phyloP scores from a whole-genome alignment of 2,797 vertebrate genomes.

The Cynodonichthys magdalenae region DNA sequence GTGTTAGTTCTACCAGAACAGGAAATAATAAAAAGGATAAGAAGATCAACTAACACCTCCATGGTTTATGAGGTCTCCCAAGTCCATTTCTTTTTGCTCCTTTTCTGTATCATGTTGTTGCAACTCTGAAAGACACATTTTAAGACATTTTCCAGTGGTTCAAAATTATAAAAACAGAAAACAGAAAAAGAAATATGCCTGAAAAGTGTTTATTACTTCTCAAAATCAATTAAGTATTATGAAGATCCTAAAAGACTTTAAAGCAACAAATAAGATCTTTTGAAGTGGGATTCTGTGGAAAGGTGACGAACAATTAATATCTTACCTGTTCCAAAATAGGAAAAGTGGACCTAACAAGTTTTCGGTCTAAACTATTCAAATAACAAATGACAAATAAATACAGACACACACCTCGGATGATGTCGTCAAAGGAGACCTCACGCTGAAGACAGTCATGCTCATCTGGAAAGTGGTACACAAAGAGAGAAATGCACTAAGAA shows the following conservation, averaged over 20 bases:
- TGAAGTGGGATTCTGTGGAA: too few species aligned
- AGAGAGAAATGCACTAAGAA: constrained; percentile 18
- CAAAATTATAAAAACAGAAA: neutral
- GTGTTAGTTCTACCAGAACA: neutral
- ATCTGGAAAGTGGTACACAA: constrained; percentile 47
- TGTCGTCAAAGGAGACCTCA: constrained; percentile 47
- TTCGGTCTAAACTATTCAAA: neutral
- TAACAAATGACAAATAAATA: neutral
- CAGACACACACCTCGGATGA: constrained; percentile 48
- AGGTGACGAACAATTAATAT: too few species aligned
- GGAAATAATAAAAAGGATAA: neutral
- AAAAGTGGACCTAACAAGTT: neutral
- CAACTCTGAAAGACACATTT: constrained; percentile 43
- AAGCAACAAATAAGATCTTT: too few species aligned
- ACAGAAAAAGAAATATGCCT: neutral
- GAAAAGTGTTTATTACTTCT: too few species aligned
- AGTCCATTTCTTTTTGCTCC: constrained; percentile 34
- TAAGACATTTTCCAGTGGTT: neutral
- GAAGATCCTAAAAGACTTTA: too few species aligned
- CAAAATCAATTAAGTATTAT: too few species aligned
- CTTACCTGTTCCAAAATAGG: neutral
- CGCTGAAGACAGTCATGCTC: constrained; percentile 31
- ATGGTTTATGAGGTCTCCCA: neutral
- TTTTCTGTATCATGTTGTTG: neutral
- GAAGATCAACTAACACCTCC: constrained; percentile 21